Base-by-base conservation (phyloP, 2,113 vertebrate species). In the Callopanchax toddi region DNA sequence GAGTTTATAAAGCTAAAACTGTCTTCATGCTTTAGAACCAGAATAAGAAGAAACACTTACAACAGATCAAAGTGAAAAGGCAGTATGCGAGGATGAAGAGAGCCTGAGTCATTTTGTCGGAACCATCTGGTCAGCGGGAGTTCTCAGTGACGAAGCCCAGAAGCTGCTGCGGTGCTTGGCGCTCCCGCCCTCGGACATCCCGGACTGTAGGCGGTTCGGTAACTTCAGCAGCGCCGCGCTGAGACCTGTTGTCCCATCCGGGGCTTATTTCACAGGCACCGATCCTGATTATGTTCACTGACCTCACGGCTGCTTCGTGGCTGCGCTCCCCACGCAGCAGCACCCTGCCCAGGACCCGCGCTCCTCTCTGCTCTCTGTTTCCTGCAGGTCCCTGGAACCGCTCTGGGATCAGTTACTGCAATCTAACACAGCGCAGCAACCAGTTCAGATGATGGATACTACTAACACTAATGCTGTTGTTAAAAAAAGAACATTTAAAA, bases 41-140 rank as follows among this genome's bases (percentile, higher is more conserved):
- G 1, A 69, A 57, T 3, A 17, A 49, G 58, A 65, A 56, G 17
- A 51, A 73, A 53, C 7, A 91, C 90, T 91, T 84, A 92, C 91
- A 84, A 65, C 84, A 74, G 42, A 89, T 36, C 49, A 91, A 54
- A 60, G 67, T 69, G 67, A 91, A 25, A 22, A 90, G 29, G 29
- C 29, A 51, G 81, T 50, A 91, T 55, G 75, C 79, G 77, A 90
- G 63, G 52, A 87, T 53, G 64, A 72, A 46, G 18, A 91, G 69
- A 74, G 54, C 54, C 49, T 73, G 74, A 72, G 57, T 88, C 91
- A 92, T 92, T 53, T 76, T 84, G 54, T 52, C 71, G 56, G 60
- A 75, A 87, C 53, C 84, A 83, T 86, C 71, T 69, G 67, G 23
- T 87, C 76, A 68, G 59, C 62, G 29, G 29, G 29, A 32, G 29